Evolutionary conservation across 2,888 invertebrate genomes (phyloP).

Genomic region (Drosophila anomelani): DNA sequence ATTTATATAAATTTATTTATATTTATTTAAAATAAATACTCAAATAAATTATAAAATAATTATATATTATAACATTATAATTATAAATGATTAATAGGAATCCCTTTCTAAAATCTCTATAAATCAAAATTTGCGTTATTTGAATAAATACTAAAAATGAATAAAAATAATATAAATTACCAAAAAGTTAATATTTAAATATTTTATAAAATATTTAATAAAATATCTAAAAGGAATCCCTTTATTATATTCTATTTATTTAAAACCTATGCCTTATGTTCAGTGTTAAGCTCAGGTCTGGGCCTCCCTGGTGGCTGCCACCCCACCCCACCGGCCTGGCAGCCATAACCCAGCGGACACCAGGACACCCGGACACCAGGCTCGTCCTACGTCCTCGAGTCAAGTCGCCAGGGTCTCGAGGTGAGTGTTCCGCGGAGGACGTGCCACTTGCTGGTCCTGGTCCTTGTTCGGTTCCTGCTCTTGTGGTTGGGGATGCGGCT

Average conservation of each 20-base stretch:
- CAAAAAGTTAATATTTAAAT: background rate
- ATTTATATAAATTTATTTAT: too few species aligned
- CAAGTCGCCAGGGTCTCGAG: conserved; percentile 36
- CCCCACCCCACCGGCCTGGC: background rate
- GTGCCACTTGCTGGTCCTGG: conserved; percentile 65
- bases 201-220: background rate
- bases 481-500: background rate
- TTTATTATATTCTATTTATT: too few species aligned
- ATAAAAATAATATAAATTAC: background rate
- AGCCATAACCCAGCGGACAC: conserved; percentile 57
- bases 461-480: background rate
- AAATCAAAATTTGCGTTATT: too few species aligned
- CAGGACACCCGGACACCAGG: conserved; percentile 13
- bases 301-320: conserved; percentile 12
- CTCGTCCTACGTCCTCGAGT: background rate
- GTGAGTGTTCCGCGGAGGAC: conserved; percentile 50
- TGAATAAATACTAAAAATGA: too few species aligned
- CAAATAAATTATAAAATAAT: too few species aligned
- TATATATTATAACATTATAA: too few species aligned
- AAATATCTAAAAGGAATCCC: background rate
- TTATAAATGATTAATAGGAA: too few species aligned
- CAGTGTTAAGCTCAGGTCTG: conserved; percentile 30
- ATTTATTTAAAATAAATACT: too few species aligned
- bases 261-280: conserved; percentile 18
- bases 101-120: too few species aligned